A percentile compares a stretch with the other conserved stretches of the same genome.
phyloP scores from a whole-genome alignment of 2,797 vertebrate genomes.

The Threskiornis aethiopicus region DNA sequence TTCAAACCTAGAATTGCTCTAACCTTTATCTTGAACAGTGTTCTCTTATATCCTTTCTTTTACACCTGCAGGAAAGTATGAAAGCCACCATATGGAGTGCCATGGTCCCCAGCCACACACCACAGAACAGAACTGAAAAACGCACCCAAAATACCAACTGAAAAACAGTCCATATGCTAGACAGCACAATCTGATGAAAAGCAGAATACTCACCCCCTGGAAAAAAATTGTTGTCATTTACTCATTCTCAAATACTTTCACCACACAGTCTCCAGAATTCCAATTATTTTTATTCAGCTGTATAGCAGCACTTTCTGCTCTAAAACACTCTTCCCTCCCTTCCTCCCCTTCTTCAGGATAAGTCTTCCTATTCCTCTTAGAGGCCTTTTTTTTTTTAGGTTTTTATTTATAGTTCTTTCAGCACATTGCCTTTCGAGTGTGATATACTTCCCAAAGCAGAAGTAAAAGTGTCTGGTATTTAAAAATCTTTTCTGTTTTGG shows the following conservation, averaged over 20 bases:
- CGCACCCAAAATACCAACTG: slow-evolving; percentile 37
- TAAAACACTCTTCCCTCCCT: slow-evolving; percentile 9
- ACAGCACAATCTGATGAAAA: slow-evolving; percentile 37
- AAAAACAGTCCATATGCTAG: slow-evolving; percentile 62
- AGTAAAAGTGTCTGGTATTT: neutral
- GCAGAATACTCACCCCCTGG: slow-evolving; percentile 4
- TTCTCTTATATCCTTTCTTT: slow-evolving; percentile 46
- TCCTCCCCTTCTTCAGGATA: slow-evolving; percentile 30
- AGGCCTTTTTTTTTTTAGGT: neutral
- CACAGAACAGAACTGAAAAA: slow-evolving; percentile 15
- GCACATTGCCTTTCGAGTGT: neutral
- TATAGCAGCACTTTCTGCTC: slow-evolving; percentile 11
- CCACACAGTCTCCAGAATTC: slow-evolving; percentile 15
- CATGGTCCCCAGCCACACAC: slow-evolving; percentile 2
- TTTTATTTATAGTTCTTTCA: slow-evolving; percentile 48
- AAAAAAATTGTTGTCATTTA: slow-evolving; percentile 24
- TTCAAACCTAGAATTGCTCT: slow-evolving; percentile 39
- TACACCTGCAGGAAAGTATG: slow-evolving; percentile 47
- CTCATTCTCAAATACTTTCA: slow-evolving; percentile 48
- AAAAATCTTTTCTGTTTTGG: neutral
- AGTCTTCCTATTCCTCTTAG: neutral
- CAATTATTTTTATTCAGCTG: slow-evolving; percentile 66
- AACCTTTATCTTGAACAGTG: slow-evolving; percentile 43
- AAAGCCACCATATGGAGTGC: slow-evolving; percentile 43
- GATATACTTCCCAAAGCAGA: slow-evolving; percentile 26